A percentile compares a stretch with the other conserved stretches of the same genome.
Evolutionary conservation across 1,140 invertebrate genomes (phyloP).

Genomic region (Eumeta japonica): DNA sequence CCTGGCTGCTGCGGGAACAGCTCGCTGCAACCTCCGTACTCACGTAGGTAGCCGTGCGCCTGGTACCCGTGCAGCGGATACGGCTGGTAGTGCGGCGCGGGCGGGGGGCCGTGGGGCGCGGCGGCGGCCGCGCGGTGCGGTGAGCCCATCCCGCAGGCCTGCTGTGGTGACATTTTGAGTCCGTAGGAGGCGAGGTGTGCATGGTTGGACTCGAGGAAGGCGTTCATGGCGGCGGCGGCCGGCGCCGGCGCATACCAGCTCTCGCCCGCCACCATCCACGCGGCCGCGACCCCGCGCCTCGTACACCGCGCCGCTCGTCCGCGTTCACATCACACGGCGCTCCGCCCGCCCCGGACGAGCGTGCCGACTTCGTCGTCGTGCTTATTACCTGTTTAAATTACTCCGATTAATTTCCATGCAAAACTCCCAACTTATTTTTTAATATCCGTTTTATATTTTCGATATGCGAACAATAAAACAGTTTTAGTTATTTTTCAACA

Average conservation of each 20-base stretch:
- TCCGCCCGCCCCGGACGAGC: neutral
- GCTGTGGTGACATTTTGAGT: slow-evolving; percentile 72
- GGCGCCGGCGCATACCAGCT: slow-evolving; percentile 50
- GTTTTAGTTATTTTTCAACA: too few species aligned
- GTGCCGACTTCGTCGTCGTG: too few species aligned
- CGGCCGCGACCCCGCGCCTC: slow-evolving; percentile 38
- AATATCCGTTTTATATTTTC: too few species aligned
- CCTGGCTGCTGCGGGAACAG: slow-evolving; percentile 43
- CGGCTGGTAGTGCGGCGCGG: slow-evolving; percentile 64
- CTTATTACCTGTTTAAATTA: too few species aligned
- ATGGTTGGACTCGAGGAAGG: slow-evolving; percentile 72
- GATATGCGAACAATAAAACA: too few species aligned
- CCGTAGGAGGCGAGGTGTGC: slow-evolving; percentile 70
- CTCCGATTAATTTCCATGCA: too few species aligned
- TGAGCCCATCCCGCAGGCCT: slow-evolving; percentile 38
- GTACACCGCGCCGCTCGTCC: slow-evolving; percentile 5
- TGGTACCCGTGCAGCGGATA: slow-evolving; percentile 54
- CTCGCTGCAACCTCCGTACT: slow-evolving; percentile 62
- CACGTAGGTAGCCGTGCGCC: slow-evolving; percentile 40
- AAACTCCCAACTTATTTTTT: too few species aligned
- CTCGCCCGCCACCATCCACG: slow-evolving; percentile 54
- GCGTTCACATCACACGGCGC: slow-evolving; percentile 3
- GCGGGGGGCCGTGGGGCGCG: slow-evolving; percentile 60
- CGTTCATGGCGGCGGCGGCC: slow-evolving; percentile 69
- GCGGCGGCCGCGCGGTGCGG: slow-evolving; percentile 50